Evolutionary conservation across 2,888 invertebrate species (phyloP).

Genomic region (Acrobasis suavella): DNA sequence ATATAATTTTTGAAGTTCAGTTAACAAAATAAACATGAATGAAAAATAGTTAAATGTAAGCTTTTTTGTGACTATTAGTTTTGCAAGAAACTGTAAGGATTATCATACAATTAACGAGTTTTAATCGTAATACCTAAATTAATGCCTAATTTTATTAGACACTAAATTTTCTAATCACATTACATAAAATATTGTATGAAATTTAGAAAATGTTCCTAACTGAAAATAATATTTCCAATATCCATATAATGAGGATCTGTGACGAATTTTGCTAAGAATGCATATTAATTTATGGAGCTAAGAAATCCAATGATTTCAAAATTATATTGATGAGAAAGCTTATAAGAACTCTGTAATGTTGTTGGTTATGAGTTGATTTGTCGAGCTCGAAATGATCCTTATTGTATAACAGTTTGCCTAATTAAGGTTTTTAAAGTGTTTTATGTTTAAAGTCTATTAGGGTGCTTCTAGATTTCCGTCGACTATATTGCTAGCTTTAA

Average conservation of each 20-base stretch:
- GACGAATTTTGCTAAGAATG: no score
- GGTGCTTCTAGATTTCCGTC: not conserved
- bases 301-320: no score
- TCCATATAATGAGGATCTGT: not conserved
- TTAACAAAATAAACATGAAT: no score
- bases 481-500: no score
- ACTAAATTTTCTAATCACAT: not conserved
- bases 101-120: not conserved
- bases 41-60: not conserved
- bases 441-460: not conserved
- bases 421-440: not conserved
- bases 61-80: not conserved
- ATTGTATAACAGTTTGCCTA: not conserved
- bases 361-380: no score
- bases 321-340: no score
- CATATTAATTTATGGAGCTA: no score
- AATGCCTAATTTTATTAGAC: not conserved
- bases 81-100: not conserved
- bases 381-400: no score
- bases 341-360: no score
- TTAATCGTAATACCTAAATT: not conserved
- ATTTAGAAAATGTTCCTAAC: slow-evolving; percentile 10
- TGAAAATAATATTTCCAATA: slow-evolving; percentile 1
- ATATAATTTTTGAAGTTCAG: no score
- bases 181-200: not conserved